These are phyloP conservation scores for Drosophila sproati DNA, from an alignment of 1,140 invertebrate genomes.

Conservation along the genomic window DNA sequence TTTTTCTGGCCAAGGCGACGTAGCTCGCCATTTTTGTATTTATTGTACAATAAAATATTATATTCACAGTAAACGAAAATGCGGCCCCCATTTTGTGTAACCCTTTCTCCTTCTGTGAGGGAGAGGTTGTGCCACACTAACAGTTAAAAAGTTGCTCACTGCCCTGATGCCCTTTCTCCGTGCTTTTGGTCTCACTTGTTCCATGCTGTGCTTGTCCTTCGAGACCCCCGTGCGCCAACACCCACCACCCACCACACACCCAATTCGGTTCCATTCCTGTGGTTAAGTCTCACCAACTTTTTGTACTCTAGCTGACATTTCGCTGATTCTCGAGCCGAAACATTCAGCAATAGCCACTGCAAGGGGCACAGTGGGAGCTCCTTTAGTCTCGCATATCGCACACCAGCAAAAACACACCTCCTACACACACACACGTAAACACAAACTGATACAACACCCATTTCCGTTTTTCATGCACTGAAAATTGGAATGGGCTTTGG, in stretches of 20 bases:
- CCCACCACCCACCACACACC: slow-evolving; percentile 15
- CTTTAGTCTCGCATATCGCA: slow-evolving; percentile 68
- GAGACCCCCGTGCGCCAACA: not conserved
- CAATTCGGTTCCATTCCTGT: slow-evolving; percentile 12
- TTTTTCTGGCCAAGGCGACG: slow-evolving; percentile 71
- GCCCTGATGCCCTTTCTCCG: not conserved
- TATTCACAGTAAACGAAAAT: slow-evolving; percentile 77
- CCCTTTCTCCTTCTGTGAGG: slow-evolving; percentile 4
- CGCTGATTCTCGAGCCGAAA: slow-evolving; percentile 68
- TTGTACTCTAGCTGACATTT: slow-evolving; percentile 68
- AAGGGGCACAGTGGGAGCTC: slow-evolving; percentile 57
- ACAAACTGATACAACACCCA: slow-evolving; percentile 50
- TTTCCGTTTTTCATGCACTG: slow-evolving; percentile 48
- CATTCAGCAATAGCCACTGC: slow-evolving; percentile 25
- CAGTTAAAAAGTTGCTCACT: slow-evolving; percentile 52
- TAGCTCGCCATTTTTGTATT: slow-evolving; percentile 67
- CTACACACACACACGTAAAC: slow-evolving; percentile 1
- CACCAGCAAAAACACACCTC: slow-evolving; percentile 30
- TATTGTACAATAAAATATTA: slow-evolving; percentile 82
- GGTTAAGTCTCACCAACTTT: slow-evolving; percentile 58
- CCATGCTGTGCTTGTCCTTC: slow-evolving; percentile 17
- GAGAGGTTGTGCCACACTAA: slow-evolving; percentile 45
- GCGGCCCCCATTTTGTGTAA: slow-evolving; percentile 29
- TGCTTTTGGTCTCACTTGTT: not conserved
- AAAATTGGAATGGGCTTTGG: slow-evolving; percentile 14